Conservation (phyloP, 2,888 invertebrate genomes). For the Oeneis ivallda region DNA sequence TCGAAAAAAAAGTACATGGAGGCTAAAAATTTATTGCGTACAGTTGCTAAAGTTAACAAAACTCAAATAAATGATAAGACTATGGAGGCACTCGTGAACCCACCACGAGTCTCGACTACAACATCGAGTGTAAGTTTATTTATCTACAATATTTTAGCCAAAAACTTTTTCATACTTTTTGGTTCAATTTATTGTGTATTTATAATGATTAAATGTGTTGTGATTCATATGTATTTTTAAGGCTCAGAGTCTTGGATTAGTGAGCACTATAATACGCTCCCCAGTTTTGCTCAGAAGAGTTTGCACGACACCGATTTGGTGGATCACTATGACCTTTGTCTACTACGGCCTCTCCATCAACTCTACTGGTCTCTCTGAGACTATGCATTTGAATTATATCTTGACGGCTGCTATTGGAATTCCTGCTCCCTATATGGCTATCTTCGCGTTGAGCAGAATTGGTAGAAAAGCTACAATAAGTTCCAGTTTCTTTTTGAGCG, state of each 20-base stretch:
- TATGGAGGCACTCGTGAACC: slow-evolving; percentile 23
- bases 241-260: slow-evolving; percentile 27
- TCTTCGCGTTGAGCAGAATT: neutral
- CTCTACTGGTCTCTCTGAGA: slow-evolving; percentile 84
- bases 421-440: slow-evolving; percentile 73
- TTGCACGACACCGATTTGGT: slow-evolving; percentile 84
- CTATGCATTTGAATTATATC: slow-evolving; percentile 86
- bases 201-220: too few species aligned
- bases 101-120: neutral
- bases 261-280: slow-evolving; percentile 71
- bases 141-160: too few species aligned
- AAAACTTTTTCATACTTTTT: too few species aligned
- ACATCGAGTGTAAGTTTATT: slow-evolving; percentile 18
- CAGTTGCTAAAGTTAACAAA: slow-evolving; percentile 31
- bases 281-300: slow-evolving; percentile 76
- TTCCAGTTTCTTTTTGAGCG: slow-evolving; percentile 3
- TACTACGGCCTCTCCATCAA: slow-evolving; percentile 88
- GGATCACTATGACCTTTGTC: slow-evolving; percentile 86
- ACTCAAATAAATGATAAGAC: slow-evolving; percentile 29
- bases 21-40: slow-evolving; percentile 75
- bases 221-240: neutral
- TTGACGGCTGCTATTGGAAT: slow-evolving; percentile 82
- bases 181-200: too few species aligned
- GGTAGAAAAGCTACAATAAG: slow-evolving; percentile 11
- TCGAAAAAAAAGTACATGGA: slow-evolving; percentile 83